Evolutionary conservation across 2,113 vertebrate species (phyloP), one percentile per base, ranked within the genome.

Genomic region (Acanthisitta chloris): DNA sequence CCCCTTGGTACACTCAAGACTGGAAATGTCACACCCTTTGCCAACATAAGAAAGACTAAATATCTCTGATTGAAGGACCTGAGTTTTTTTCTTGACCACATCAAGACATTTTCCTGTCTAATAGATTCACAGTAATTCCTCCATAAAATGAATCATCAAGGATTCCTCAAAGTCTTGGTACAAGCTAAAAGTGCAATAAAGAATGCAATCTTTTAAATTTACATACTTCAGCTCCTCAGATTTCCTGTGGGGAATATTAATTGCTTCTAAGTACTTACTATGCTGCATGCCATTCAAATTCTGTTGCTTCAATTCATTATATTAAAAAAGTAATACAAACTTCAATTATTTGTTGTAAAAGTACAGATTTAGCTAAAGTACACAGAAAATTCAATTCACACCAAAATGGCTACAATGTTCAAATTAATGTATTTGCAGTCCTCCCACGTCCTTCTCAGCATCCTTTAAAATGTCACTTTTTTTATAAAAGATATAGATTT

Each of bases 191-290:
- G 78, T 81, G 87, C 74, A 86, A 16, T 74, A 84, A 90, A 86
- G 55, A 81, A 23, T 76, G 28, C 0, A 1, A 57, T 73, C 85
- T 80, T 78, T 86, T 77, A 90, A 94, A 88, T 81, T 83, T 52
- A 71, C 33, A 78, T 70, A 88, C 83, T 91, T 91, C 65, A 86
- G 33, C 45, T 73, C 62, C 66, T 71, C 83, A 62, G 33, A 59
- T 81, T 82, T 96, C 77, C 82, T 91, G 71, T 81, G 62, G 65
- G 67, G 48, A 94, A 92, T 48, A 92, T 20, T 93, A 93, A 96
- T 89, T 74, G 40, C 51, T 84, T 83, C 70, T 34, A 80, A 76
- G 45, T 70, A 84, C 85, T 95, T 85, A 54, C n/a, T 55, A 67
- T 86, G 64, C 78, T 81, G 59, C 14, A 69, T 54, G 58, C 25